Evolutionary conservation across 1,140 invertebrate genomes (phyloP), one percentile per base, ranked within the genome.

Genomic region (Solenopsis invicta): DNA sequence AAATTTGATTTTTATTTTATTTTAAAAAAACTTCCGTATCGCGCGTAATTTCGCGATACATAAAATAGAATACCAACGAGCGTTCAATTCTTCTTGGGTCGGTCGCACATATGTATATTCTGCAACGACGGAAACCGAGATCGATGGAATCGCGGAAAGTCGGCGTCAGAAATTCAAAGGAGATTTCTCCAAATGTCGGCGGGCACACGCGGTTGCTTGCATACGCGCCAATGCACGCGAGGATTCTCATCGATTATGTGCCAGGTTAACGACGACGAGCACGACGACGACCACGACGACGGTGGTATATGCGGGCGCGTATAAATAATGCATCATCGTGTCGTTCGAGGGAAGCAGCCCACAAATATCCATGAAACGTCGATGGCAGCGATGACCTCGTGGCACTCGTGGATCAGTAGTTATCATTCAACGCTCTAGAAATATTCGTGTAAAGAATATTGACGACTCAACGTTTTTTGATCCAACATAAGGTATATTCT

Each of bases 261-360:
- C 78, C 90, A 78, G 69, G 41, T 61, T 72, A 87, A 81, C 87
- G 87, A 88, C 86, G 88, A 85, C 81, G 78, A 87, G 52, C 72
- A 80, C 37, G 81, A 81, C 78, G 52, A 82, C 52, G 24, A 66
- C 77, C 62, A 29, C 61, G 76, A 45, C 69, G 54, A 21, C 71
- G 66, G 41, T 69, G 75, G 85, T 89, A 86, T 85, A 88, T 86
- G 78, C 88, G 61, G 75, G 67, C 78, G 69, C 59, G 88, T 85
- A 93, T 93, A 93, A 93, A 93, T 93, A 93, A 93, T 93, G 91
- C 91, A 93, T 92, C 88, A 82, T 88, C 90, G 87, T 82, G 82
- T 72, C 72, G 85, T 75, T 87, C 84, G 84, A 85, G 67, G 52
- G 71, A 64, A 50, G 75, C 80, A 86, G 72, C 86, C 86, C 92